These are phyloP conservation scores for Cephus runcator DNA, from an alignment of 2,888 invertebrate species.

Conservation along the genomic window DNA sequence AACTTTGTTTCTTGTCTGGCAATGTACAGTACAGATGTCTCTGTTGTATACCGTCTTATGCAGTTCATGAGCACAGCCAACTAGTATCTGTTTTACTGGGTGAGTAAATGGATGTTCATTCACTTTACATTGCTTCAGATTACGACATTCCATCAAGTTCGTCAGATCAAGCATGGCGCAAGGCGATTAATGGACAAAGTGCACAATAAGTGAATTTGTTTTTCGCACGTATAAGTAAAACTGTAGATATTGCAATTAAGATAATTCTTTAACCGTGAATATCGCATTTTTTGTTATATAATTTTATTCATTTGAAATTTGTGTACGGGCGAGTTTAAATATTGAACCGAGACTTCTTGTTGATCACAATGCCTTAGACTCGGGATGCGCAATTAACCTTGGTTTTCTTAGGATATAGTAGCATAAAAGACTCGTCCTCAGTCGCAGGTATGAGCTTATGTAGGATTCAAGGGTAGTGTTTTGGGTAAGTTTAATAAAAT, in stretches of 20 bases:
- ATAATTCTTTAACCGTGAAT: not conserved
- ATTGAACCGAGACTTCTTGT: not conserved
- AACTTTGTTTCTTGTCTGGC: too few species aligned
- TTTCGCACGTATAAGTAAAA: not conserved
- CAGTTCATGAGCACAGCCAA: too few species aligned
- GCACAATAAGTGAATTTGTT: slow-evolving; percentile 1
- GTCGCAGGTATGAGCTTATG: not conserved
- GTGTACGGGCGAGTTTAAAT: not conserved
- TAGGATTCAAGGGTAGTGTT: not conserved
- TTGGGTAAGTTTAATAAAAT: slow-evolving; percentile 45
- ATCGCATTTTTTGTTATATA: not conserved
- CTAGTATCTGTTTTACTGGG: too few species aligned
- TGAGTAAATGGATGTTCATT: too few species aligned
- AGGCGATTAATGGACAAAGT: not conserved
- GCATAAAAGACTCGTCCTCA: not conserved
- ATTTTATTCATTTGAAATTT: not conserved
- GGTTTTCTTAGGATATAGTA: not conserved
- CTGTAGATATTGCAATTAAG: not conserved
- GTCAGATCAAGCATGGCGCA: not conserved
- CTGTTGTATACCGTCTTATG: too few species aligned
- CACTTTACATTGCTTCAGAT: not conserved
- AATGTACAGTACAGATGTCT: too few species aligned
- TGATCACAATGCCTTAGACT: not conserved
- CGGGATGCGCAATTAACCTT: slow-evolving; percentile 2
- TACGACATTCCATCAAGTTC: not conserved